A percentile compares a stretch with the other conserved stretches of the same genome.
Evolutionary conservation across 1,140 invertebrate species (phyloP).

Genomic region (Xylocopa sonorina): DNA sequence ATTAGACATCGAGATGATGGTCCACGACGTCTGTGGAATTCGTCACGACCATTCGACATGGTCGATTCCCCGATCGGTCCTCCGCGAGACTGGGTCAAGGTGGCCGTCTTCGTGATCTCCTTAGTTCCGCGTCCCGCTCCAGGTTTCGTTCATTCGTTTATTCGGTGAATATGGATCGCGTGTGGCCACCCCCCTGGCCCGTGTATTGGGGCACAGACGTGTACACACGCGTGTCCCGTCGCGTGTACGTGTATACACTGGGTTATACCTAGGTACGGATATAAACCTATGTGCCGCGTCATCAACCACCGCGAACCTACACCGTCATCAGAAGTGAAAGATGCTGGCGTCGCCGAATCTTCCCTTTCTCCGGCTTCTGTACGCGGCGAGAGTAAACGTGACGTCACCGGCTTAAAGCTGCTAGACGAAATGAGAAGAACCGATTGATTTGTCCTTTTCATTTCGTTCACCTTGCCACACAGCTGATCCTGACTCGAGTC

Average conservation of each 20-base stretch:
- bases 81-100: conserved; percentile 70
- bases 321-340: conserved; percentile 76
- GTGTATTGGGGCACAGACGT: conserved; percentile 24
- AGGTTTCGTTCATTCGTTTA: conserved; percentile 69
- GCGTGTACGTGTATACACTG: conserved; percentile 15
- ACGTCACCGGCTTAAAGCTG: conserved; percentile 74
- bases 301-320: conserved; percentile 73
- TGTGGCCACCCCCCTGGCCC: neutral
- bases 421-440: conserved; percentile 60
- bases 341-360: conserved; percentile 77
- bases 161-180: conserved; percentile 61
- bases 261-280: conserved; percentile 51
- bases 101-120: conserved; percentile 61
- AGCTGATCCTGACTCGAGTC: neutral
- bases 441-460: conserved; percentile 58
- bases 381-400: conserved; percentile 72
- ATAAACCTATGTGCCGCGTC: conserved; percentile 71
- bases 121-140: conserved; percentile 52
- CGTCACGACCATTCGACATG: conserved; percentile 1
- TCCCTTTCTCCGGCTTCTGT: conserved; percentile 70
- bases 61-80: conserved; percentile 11
- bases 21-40: too few species aligned
- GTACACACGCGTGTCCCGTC: conserved; percentile 10
- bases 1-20: too few species aligned
- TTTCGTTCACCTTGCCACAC: conserved; percentile 41